Conservation (phyloP, 2,113 vertebrate species). For the Thamnophis sirtalis region DNA sequence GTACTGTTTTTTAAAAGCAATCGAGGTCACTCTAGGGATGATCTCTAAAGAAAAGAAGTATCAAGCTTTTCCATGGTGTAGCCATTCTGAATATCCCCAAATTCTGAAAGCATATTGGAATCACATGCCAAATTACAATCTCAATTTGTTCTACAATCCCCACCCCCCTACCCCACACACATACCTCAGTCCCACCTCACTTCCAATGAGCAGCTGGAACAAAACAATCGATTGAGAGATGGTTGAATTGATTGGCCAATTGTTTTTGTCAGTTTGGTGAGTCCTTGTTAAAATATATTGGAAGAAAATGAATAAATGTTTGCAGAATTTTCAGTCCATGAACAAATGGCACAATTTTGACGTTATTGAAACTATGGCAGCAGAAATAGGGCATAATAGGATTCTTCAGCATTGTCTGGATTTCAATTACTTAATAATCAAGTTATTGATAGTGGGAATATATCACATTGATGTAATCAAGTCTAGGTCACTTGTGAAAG, state of each 20-base stretch:
- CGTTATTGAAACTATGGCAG: neutral
- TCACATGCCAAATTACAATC: neutral
- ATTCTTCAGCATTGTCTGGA: neutral
- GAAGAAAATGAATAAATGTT: neutral
- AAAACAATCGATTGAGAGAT: neutral
- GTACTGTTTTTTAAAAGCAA: neutral
- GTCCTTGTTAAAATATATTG: neutral
- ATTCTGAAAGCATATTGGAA: neutral
- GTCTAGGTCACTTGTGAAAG: accelerated
- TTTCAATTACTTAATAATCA: neutral
- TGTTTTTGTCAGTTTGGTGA: neutral
- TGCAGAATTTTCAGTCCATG: neutral
- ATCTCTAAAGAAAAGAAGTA: neutral
- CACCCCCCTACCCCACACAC: neutral
- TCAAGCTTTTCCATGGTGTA: neutral
- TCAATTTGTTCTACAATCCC: neutral
- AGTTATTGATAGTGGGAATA: neutral
- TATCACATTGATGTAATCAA: neutral
- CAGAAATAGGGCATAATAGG: neutral
- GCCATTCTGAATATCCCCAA: neutral
- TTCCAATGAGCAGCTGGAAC: neutral
- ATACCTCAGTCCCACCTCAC: neutral
- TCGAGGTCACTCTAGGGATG: neutral
- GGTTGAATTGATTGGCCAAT: neutral
- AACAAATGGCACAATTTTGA: neutral